Evolutionary conservation across 1,140 invertebrate species (phyloP).

Genomic region (Scaptodrosophila lebanonensis): DNA sequence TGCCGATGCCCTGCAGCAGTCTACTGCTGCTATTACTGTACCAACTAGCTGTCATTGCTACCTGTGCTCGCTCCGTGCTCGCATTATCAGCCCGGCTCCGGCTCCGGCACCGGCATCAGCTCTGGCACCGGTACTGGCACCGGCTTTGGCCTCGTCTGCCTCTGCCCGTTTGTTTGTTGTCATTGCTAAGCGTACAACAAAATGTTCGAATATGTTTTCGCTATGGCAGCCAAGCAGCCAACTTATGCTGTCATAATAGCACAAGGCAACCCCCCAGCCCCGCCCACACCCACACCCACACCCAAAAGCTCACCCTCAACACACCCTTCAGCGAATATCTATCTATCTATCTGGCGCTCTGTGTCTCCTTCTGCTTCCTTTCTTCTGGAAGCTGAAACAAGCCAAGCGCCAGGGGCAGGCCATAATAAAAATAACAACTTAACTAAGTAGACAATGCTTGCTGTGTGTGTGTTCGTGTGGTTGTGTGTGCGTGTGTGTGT

Average conservation of each 20-base stretch:
- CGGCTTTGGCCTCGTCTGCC: background rate
- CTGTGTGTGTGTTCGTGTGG: background rate
- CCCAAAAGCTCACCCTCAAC: background rate
- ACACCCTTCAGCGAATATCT: background rate
- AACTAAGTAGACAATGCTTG: conserved; percentile 56
- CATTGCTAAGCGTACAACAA: conserved; percentile 25
- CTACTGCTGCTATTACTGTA: background rate
- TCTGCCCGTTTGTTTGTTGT: conserved; percentile 16
- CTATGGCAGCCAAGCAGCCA: background rate
- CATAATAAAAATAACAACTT: conserved; percentile 70
- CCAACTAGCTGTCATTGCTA: conserved; percentile 7
- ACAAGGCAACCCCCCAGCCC: conserved; percentile 24
- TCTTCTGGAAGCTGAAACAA: too few relatives aligned
- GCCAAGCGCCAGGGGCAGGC: conserved; percentile 25
- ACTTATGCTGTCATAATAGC: conserved; percentile 56
- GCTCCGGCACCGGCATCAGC: background rate
- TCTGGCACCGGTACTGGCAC: background rate
- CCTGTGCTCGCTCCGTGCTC: conserved; percentile 7
- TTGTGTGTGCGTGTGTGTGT: conserved; percentile 3
- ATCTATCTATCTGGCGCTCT: too few relatives aligned
- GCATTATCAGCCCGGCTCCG: conserved; percentile 13
- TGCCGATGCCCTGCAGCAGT: conserved; percentile 18
- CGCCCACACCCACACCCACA: background rate
- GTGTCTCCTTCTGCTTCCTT: too few relatives aligned
- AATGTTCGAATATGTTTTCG: conserved; percentile 14